phyloP scores from a whole-genome alignment of 2,797 vertebrate genomes.

The Stomatorhinus walkeri region DNA sequence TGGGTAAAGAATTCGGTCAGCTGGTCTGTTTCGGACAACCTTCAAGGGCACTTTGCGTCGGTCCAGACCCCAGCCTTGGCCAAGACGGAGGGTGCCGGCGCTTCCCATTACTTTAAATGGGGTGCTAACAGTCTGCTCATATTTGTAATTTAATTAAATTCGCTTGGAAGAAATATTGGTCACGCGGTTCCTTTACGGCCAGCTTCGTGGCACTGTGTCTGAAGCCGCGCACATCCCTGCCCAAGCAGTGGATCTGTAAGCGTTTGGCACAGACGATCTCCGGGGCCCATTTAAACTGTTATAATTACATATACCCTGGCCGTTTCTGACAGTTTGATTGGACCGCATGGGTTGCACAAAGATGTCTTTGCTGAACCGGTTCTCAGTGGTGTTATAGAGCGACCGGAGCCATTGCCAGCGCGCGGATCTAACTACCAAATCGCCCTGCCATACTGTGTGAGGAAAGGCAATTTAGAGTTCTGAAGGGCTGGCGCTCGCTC shows the following conservation, averaged over 20 bases:
- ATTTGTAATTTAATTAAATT: conserved; percentile 80
- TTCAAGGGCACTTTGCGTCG: conserved; percentile 68
- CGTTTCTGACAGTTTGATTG: conserved; percentile 61
- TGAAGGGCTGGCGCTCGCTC: conserved; percentile 19
- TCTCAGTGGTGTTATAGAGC: conserved; percentile 18
- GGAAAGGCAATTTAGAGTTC: conserved; percentile 21
- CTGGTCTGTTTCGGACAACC: conserved; percentile 70
- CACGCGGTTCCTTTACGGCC: conserved; percentile 52
- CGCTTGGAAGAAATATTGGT: conserved; percentile 68
- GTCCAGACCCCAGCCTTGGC: conserved; percentile 67
- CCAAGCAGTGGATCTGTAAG: conserved; percentile 61
- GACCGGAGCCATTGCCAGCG: conserved; percentile 10
- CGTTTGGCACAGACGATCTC: conserved; percentile 57
- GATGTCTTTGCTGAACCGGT: conserved; percentile 34
- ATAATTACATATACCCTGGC: conserved; percentile 66
- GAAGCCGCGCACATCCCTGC: conserved; percentile 45
- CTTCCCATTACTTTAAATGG: conserved; percentile 75
- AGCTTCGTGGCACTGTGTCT: conserved; percentile 43
- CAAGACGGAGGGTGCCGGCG: conserved; percentile 68
- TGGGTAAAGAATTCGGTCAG: conserved; percentile 53
- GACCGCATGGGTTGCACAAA: conserved; percentile 61
- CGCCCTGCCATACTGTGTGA: background rate
- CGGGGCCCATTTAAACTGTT: conserved; percentile 64
- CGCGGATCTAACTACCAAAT: conserved; percentile 12
- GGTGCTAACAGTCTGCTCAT: conserved; percentile 72